phyloP scores from a whole-genome alignment of 1,140 invertebrate genomes.

The Aphaenogaster floridana region DNA sequence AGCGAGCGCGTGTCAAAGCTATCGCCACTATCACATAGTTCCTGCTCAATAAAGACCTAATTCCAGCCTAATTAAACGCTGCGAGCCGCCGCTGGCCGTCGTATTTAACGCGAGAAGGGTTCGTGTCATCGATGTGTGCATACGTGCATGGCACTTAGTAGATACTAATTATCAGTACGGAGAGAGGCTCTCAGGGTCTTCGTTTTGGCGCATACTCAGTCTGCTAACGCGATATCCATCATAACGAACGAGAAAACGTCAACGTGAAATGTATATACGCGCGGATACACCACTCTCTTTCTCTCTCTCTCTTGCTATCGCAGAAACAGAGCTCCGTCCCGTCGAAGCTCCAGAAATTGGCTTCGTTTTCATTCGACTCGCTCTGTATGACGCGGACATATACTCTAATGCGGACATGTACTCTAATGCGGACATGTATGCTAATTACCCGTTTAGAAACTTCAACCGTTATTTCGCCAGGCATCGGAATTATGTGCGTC shows the following conservation, averaged over 20 bases:
- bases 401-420: too few relatives aligned
- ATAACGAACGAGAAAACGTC: slow-evolving; percentile 7
- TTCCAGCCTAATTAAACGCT: slow-evolving; percentile 35
- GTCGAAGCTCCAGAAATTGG: slow-evolving; percentile 4
- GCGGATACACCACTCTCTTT: neutral
- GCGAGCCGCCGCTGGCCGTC: neutral
- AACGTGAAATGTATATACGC: neutral
- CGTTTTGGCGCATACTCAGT: slow-evolving; percentile 7
- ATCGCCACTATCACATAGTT: neutral
- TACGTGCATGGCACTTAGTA: neutral
- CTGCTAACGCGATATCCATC: neutral
- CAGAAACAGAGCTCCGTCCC: neutral
- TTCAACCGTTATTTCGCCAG: slow-evolving; percentile 10
- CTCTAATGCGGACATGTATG: neutral
- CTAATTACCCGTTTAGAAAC: slow-evolving; percentile 40
- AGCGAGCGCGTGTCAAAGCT: neutral
- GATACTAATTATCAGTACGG: slow-evolving; percentile 11
- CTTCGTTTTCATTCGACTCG: slow-evolving; percentile 38
- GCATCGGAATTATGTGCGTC: neutral
- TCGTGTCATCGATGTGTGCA: neutral
- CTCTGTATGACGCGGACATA: neutral
- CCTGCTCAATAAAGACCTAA: slow-evolving; percentile 12
- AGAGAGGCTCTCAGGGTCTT: neutral
- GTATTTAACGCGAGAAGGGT: neutral
- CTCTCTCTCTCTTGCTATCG: neutral